These are phyloP conservation scores for Enteromius anoplus DNA, from an alignment of 2,797 vertebrate species.

Conservation along the genomic window DNA sequence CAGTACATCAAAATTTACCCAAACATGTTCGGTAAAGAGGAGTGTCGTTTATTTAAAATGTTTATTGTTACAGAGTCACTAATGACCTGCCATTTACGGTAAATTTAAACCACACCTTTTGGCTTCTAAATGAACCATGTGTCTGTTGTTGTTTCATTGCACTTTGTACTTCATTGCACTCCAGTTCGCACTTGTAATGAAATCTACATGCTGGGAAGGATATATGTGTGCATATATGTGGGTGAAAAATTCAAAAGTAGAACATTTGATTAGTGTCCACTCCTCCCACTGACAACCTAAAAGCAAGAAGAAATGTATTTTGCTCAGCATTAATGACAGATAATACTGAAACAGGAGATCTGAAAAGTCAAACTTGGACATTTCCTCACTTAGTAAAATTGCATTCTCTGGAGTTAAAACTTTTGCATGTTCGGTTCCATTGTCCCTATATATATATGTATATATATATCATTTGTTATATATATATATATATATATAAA, in stretches of 20 bases:
- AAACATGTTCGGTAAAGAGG: background rate
- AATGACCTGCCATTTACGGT: background rate
- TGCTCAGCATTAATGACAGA: background rate
- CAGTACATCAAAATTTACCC: background rate
- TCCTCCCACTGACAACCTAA: background rate
- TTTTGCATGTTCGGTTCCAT: too few relatives aligned
- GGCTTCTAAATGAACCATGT: conserved; percentile 2
- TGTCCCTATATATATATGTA: too few relatives aligned
- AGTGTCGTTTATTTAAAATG: background rate
- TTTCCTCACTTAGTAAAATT: too few relatives aligned
- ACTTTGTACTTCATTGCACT: background rate
- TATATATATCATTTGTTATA: too few relatives aligned
- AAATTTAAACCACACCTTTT: background rate
- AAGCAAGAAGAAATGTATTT: background rate
- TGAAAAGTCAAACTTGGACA: too few relatives aligned
- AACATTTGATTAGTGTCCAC: background rate
- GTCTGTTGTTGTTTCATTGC: background rate
- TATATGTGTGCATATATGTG: background rate
- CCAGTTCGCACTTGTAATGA: background rate
- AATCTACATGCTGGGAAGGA: background rate
- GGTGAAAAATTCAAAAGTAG: background rate
- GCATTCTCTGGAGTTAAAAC: too few relatives aligned
- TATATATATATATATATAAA: too few relatives aligned
- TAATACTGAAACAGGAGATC: too few relatives aligned
- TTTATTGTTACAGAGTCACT: conserved; percentile 2